phyloP scores from a whole-genome alignment of 2,797 vertebrate genomes.

The Austrolebias charrua region DNA sequence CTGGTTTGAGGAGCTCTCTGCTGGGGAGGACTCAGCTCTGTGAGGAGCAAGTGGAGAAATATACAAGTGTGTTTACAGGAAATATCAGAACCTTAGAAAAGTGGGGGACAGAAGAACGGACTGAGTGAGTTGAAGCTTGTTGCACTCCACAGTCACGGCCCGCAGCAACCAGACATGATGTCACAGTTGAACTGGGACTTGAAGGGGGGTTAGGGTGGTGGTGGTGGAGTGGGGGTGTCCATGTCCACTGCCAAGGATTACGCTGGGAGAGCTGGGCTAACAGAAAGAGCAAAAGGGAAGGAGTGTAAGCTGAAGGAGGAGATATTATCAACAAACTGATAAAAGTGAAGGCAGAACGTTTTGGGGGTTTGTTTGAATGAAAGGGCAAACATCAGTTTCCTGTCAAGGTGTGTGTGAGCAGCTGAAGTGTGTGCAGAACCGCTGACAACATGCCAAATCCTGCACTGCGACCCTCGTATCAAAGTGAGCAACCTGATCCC shows the following conservation, averaged over 20 bases:
- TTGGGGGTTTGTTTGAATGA: constrained; percentile 1
- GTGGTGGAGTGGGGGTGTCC: constrained; percentile 57
- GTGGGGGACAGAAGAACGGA: constrained; percentile 51
- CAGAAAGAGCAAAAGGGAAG: constrained; percentile 51
- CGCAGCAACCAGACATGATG: constrained; percentile 92
- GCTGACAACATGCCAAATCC: constrained; percentile 55
- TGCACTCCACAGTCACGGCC: constrained; percentile 87
- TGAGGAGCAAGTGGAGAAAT: constrained; percentile 45
- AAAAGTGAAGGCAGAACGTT: constrained; percentile 33
- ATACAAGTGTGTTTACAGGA: constrained; percentile 41
- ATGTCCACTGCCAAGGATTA: constrained; percentile 79
- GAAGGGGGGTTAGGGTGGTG: constrained; percentile 45
- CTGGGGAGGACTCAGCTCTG: constrained; percentile 59
- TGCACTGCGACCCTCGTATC: constrained; percentile 67
- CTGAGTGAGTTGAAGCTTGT: constrained; percentile 72
- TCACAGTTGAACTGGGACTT: constrained; percentile 92
- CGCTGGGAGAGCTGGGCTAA: constrained; percentile 59
- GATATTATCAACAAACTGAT: constrained; percentile 56
- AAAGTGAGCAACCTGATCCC: constrained; percentile 67
- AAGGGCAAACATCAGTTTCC: constrained; percentile 19
- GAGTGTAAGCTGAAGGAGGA: constrained; percentile 56
- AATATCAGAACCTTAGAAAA: constrained; percentile 46
- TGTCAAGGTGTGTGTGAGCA: constrained; percentile 52
- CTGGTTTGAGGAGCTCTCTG: constrained; percentile 74
- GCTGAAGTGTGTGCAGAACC: constrained; percentile 54